Base-by-base conservation (phyloP, 2,113 vertebrate species). In the Pseudorasbora parva region DNA sequence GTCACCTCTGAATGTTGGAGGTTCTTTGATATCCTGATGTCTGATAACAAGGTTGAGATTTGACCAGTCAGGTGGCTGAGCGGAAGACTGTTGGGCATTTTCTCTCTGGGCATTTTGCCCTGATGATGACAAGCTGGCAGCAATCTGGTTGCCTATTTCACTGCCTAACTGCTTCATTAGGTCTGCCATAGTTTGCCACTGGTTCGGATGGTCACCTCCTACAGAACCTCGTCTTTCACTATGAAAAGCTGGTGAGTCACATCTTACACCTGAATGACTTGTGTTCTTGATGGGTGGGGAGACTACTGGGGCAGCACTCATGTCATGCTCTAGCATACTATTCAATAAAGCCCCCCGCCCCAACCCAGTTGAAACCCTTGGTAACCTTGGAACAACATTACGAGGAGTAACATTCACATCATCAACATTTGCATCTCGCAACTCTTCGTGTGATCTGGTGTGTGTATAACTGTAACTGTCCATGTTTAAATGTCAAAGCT, bases 1-100 rank as follows among this genome's bases (percentile, higher is more conserved):
- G 41, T 72, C 41, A 23, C 41, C n/a, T 14, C 41, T 72, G 21
- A 72, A 47, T 72, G 41, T 11, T 0, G 21, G 69, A 43, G 69
- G 69, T 47, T 72, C 69, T 72, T 47, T 72, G 21, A 72, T 19
- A 15, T 72, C 41, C 5, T 72, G 41, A 47, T 72, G 69, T 47
- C 9, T 72, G 69, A 72, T 23, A 23, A 45, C 41, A 23, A 72
- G 11, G 41, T 72, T 10, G 2, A 72, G 41, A 5, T 72, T 72
- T n/a, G n/a, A 72, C 69, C 1, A 15, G n/a, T 72, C 41, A 41
- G 41, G 41, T 1, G 12, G 41, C 9, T 47, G 41, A 10, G 17
- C 37, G 43, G 69, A 72, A 2, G 41, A 6, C 5, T 72, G 41
- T 9, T 72, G 69, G n/a, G n/a, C 69, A 47, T 45, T 45, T 3